Evolutionary conservation across 2,797 vertebrate genomes (phyloP).

Genomic region (Myotis findleyi): DNA sequence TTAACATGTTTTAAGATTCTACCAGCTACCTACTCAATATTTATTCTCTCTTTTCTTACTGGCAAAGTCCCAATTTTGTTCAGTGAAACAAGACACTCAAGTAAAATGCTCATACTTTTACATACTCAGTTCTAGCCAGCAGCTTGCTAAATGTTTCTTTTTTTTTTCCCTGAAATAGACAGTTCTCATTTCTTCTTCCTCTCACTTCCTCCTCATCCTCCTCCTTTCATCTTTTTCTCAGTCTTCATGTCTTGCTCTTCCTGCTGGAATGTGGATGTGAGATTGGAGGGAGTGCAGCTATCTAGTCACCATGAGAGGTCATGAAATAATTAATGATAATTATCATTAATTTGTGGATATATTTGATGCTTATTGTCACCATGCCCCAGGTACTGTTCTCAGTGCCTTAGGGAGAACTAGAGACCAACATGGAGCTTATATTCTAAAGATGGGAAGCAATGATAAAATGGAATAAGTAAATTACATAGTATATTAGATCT

Average conservation of each 20-base stretch:
- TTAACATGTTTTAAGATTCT: background rate
- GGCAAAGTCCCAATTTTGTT: background rate
- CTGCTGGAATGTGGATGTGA: background rate
- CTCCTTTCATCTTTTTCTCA: too few species aligned
- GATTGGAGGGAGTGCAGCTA: background rate
- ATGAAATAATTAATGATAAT: background rate
- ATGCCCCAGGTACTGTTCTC: background rate
- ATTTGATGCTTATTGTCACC: background rate
- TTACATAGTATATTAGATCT: background rate
- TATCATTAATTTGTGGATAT: too few species aligned
- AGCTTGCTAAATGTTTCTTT: background rate
- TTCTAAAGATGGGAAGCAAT: background rate
- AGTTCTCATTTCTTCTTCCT: background rate
- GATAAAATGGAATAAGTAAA: background rate
- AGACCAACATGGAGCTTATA: background rate
- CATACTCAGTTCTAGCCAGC: background rate
- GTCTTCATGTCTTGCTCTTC: background rate
- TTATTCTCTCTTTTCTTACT: background rate
- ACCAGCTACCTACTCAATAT: background rate
- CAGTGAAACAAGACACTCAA: background rate
- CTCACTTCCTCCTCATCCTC: too few species aligned
- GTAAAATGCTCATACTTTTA: background rate
- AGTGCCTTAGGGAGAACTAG: background rate
- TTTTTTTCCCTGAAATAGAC: background rate
- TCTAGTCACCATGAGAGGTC: background rate